These are phyloP conservation scores for Thysanoteuthis rhombus DNA, from an alignment of 2,888 invertebrate genomes.

Conservation along the genomic window DNA sequence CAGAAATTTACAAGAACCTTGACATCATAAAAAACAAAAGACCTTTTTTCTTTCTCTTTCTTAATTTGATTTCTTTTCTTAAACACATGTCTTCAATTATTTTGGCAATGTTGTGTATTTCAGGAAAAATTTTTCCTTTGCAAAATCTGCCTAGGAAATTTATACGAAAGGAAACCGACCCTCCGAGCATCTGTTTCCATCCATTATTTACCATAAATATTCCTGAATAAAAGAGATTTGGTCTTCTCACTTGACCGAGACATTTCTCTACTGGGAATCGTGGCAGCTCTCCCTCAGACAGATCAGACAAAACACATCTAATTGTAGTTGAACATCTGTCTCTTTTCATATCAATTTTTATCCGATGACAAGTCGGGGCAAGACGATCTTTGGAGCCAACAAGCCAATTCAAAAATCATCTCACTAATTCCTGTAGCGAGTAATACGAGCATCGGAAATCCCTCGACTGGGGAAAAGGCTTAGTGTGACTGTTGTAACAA, in stretches of 20 bases:
- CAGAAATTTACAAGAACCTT: no score
- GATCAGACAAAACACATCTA: neutral
- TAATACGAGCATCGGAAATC: neutral
- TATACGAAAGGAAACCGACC: neutral
- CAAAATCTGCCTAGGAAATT: neutral
- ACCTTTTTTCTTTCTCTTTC: no score
- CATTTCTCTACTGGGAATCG: neutral
- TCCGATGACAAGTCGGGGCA: neutral
- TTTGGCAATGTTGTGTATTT: no score
- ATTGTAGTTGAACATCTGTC: neutral
- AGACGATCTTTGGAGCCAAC: neutral
- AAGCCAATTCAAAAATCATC: slow-evolving; percentile 12
- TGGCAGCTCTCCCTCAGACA: neutral
- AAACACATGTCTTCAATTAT: no score
- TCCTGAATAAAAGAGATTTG: neutral
- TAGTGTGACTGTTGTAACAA: neutral
- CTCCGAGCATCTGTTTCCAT: neutral
- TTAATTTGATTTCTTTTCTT: no score
- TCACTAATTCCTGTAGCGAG: neutral
- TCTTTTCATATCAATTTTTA: neutral
- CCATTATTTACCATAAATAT: neutral
- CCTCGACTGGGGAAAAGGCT: neutral
- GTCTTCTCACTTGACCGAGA: neutral
- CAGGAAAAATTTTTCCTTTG: no score
- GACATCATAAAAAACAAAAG: no score